phyloP scores from a whole-genome alignment of 1,140 invertebrate species.

The Thalassaphorura encarpata region DNA sequence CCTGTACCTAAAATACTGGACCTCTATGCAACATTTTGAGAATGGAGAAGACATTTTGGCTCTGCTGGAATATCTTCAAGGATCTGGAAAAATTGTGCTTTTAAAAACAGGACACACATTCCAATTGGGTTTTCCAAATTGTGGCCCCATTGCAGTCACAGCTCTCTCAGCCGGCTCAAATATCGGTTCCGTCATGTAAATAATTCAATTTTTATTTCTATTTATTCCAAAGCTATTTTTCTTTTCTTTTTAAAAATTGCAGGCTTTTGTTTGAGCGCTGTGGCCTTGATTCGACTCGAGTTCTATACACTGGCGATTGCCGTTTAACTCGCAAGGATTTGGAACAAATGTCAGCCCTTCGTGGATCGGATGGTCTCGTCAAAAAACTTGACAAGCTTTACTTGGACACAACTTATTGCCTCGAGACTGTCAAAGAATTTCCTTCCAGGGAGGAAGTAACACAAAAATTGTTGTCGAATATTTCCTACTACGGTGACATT shows the following conservation, averaged over 20 bases:
- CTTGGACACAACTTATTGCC: not conserved
- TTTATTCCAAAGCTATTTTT: not conserved
- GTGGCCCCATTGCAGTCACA: not conserved
- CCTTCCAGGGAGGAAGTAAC: not conserved
- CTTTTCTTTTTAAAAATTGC: not conserved
- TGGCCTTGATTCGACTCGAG: not conserved
- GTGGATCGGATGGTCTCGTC: not conserved
- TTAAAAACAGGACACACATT: not conserved
- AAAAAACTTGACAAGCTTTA: not conserved
- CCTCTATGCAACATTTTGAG: not conserved
- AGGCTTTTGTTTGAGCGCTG: not conserved
- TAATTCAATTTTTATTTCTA: not conserved
- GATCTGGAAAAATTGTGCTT: not conserved
- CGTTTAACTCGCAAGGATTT: not conserved
- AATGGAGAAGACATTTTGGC: not conserved
- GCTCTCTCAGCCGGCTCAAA: not conserved
- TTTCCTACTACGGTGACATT: not conserved
- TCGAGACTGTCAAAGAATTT: not conserved
- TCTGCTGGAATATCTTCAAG: not conserved
- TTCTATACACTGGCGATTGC: not conserved
- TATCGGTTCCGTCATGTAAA: not conserved
- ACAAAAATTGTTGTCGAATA: not conserved
- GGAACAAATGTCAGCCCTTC: not conserved
- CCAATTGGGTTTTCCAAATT: not conserved
- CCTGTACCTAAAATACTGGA: not conserved